Evolutionary conservation across 1,140 invertebrate species (phyloP).

Genomic region (Lucilia sericata): DNA sequence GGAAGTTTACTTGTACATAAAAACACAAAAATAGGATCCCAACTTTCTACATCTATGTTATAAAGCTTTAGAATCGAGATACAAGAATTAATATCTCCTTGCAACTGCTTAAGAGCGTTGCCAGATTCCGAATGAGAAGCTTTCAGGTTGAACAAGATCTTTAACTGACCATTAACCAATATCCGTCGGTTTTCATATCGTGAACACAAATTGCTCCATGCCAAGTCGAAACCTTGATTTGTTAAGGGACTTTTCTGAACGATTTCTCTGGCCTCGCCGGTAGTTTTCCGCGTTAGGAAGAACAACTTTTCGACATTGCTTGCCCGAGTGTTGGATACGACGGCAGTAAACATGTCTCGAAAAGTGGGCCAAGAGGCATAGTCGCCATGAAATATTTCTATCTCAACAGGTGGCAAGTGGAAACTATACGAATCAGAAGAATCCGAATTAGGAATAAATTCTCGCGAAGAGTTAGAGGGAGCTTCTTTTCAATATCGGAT

Average conservation of each 20-base stretch:
- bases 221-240: slow-evolving; percentile 7
- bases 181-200: not conserved
- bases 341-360: too few species aligned
- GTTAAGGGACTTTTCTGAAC: not conserved
- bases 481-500: not conserved
- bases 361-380: too few species aligned
- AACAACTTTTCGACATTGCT: not conserved
- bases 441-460: too few species aligned
- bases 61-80: not conserved
- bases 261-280: not conserved
- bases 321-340: too few species aligned
- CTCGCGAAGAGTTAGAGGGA: too few species aligned
- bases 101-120: not conserved
- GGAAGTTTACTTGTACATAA: not conserved
- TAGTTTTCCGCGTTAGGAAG: not conserved
- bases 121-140: not conserved
- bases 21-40: slow-evolving; percentile 16
- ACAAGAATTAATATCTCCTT: not conserved
- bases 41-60: not conserved
- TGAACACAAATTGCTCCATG: not conserved
- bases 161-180: not conserved
- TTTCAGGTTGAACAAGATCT: not conserved
- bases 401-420: too few species aligned
- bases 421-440: too few species aligned
- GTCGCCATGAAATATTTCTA: too few species aligned